Percentiles rank a stretch among this genome's conserved stretches.
Conservation (phyloP, 2,888 invertebrate species). For the Allygus modestus region DNA sequence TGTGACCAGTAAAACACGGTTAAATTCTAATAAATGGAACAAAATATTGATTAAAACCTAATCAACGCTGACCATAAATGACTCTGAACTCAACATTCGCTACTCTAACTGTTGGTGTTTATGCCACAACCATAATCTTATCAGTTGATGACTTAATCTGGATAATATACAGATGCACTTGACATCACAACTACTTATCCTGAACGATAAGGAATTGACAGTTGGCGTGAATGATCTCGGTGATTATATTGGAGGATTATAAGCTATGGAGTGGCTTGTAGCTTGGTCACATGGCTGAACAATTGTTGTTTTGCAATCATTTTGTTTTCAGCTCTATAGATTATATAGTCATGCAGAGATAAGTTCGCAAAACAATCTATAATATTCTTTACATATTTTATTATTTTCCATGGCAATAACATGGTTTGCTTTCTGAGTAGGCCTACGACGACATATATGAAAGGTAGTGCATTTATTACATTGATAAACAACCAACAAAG, state of each 20-base stretch:
- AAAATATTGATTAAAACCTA: not conserved
- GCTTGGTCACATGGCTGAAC: too few species aligned
- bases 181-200: not conserved
- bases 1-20: not conserved
- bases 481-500: too few species aligned
- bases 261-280: too few species aligned
- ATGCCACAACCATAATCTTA: constrained; percentile 25
- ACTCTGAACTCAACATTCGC: not conserved
- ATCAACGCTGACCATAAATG: not conserved
- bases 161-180: constrained; percentile 6
- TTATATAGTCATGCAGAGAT: too few species aligned
- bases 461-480: too few species aligned
- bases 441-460: too few species aligned
- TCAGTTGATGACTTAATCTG: not conserved
- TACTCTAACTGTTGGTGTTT: not conserved
- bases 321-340: too few species aligned
- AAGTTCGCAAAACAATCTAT: too few species aligned
- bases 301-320: too few species aligned
- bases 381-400: too few species aligned
- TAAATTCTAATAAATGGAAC: not conserved
- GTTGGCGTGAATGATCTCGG: not conserved
- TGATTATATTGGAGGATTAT: not conserved
- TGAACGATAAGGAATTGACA: not conserved
- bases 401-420: too few species aligned
- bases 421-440: too few species aligned